A percentile compares a stretch with the other conserved stretches of the same genome.
Evolutionary conservation across 2,888 invertebrate genomes (phyloP).

Genomic region (Drosophila mettleri): DNA sequence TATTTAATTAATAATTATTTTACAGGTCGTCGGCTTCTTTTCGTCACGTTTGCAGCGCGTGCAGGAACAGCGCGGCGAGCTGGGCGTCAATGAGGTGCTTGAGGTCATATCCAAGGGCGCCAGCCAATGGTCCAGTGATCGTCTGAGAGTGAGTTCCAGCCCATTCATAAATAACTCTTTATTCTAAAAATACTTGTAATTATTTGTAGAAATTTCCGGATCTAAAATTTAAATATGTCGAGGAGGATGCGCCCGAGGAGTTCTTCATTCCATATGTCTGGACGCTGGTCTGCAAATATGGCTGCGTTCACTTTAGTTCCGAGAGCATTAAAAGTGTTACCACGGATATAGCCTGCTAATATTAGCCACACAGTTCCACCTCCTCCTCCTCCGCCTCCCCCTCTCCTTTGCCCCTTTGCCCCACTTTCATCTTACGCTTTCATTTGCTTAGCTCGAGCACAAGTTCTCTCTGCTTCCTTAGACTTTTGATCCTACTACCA

Average conservation of each 20-base stretch:
- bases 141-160: conserved; percentile 90
- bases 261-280: conserved; percentile 99
- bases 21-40: conserved; percentile 88
- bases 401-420: neutral
- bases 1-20: neutral
- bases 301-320: conserved; percentile 85
- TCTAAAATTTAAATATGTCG: conserved; percentile 99
- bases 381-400: too few relatives aligned
- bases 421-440: conserved; percentile 24
- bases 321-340: conserved; percentile 84
- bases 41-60: conserved; percentile 87
- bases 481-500: conserved; percentile 25
- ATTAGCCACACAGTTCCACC: conserved; percentile 56
- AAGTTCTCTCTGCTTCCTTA: conserved; percentile 26
- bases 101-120: conserved; percentile 95
- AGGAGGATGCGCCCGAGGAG: conserved; percentile 99
- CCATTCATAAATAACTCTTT: neutral
- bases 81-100: conserved; percentile 95
- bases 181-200: neutral
- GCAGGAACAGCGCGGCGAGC: conserved; percentile 88
- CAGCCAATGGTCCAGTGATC: conserved; percentile 96
- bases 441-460: conserved; percentile 33
- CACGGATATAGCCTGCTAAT: conserved; percentile 85
- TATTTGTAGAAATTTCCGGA: conserved; percentile 97
- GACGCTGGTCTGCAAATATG: conserved; percentile 92